Conservation (phyloP, 2,888 invertebrate species). For the Leptopilina myrica region DNA sequence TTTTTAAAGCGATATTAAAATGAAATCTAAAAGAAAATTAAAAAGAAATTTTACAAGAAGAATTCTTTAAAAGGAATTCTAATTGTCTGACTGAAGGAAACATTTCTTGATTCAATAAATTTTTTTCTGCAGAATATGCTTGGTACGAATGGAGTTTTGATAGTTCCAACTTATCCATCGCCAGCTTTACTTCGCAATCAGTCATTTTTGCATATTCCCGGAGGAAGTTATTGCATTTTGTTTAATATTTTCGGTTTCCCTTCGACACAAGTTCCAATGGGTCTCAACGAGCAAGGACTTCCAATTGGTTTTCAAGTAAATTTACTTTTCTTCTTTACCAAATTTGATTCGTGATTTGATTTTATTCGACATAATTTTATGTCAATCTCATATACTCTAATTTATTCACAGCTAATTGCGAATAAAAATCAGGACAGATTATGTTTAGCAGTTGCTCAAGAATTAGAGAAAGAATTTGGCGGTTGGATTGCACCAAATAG, state of each 20-base stretch:
- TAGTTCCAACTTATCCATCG: constrained; percentile 78
- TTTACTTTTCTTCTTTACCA: not conserved
- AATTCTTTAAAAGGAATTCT: too few species aligned
- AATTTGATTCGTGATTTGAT: not conserved
- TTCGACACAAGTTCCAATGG: constrained; percentile 86
- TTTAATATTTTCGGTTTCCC: constrained; percentile 88
- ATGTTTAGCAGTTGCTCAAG: constrained; percentile 87
- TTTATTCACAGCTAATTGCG: constrained; percentile 81
- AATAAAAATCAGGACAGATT: constrained; percentile 87
- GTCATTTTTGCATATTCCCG: constrained; percentile 80
- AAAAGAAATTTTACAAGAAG: too few species aligned
- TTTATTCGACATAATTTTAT: not conserved
- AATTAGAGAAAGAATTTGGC: constrained; percentile 87
- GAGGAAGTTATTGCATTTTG: constrained; percentile 82
- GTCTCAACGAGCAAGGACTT: constrained; percentile 80
- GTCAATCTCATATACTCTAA: not conserved
- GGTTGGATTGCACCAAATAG: constrained; percentile 85
- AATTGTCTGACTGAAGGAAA: too few species aligned
- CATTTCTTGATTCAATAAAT: too few species aligned
- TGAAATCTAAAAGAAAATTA: too few species aligned
- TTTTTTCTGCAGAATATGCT: constrained; percentile 78
- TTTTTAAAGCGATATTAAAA: not conserved
- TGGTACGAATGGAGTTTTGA: constrained; percentile 79
- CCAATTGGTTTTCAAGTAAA: constrained; percentile 87
- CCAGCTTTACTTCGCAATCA: constrained; percentile 78